Evolutionary conservation across 2,113 vertebrate genomes (phyloP).

Genomic region (Fregetta grallaria): DNA sequence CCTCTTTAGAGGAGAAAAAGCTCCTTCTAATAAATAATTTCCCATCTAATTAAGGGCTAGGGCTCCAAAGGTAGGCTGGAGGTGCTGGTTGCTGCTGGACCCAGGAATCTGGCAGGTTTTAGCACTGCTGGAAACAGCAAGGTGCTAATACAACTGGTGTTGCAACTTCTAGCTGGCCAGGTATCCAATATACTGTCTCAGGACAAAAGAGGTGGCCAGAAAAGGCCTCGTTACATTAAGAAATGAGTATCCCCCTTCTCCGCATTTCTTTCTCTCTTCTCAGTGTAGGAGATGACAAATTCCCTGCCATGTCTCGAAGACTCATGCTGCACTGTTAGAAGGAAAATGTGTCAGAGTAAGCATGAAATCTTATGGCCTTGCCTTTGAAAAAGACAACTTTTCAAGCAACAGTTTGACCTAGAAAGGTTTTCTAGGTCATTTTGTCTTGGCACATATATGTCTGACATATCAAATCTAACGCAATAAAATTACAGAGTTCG

Average conservation of each 20-base stretch:
- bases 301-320: slow-evolving; percentile 37
- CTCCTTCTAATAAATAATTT: neutral
- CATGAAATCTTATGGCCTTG: neutral
- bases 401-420: slow-evolving; percentile 72
- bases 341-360: slow-evolving; percentile 52
- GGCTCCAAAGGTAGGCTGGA: neutral
- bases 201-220: neutral
- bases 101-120: neutral
- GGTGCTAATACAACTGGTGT: neutral
- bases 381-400: slow-evolving; percentile 31
- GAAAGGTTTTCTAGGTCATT: slow-evolving; percentile 77
- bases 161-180: neutral
- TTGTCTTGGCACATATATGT: slow-evolving; percentile 52
- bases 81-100: neutral
- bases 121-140: neutral
- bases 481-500: slow-evolving; percentile 36
- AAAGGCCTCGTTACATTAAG: neutral
- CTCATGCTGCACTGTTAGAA: neutral
- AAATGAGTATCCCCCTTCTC: neutral
- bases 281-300: slow-evolving; percentile 27
- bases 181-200: neutral
- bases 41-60: neutral
- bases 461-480: slow-evolving; percentile 70
- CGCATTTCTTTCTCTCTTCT: slow-evolving; percentile 11
- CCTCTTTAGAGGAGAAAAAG: neutral